Evolutionary conservation across 2,888 invertebrate genomes (phyloP).

Genomic region (Lumbricus terrestris): DNA sequence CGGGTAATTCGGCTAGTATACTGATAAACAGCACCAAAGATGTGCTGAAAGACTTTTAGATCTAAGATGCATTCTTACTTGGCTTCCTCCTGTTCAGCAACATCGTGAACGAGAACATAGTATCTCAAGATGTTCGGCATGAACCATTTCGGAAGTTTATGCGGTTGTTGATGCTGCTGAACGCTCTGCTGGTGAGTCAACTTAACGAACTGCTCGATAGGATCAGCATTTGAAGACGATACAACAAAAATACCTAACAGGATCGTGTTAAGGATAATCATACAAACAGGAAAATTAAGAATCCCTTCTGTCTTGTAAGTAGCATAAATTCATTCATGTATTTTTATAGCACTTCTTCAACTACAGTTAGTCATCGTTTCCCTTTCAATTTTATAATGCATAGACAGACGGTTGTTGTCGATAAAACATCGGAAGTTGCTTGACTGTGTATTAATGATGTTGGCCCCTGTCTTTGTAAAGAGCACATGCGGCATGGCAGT

Average conservation of each 20-base stretch:
- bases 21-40: background rate
- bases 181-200: slow-evolving; percentile 72
- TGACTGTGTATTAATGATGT: no score
- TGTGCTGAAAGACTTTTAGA: background rate
- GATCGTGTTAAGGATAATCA: slow-evolving; percentile 33
- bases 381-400: background rate
- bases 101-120: slow-evolving; percentile 86
- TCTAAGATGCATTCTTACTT: slow-evolving; percentile 65
- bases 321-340: no score
- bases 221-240: slow-evolving; percentile 65
- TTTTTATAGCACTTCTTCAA: no score
- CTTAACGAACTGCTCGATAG: slow-evolving; percentile 77
- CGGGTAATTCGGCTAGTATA: no score
- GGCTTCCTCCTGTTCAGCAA: slow-evolving; percentile 68
- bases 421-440: background rate
- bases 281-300: background rate
- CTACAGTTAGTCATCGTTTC: background rate
- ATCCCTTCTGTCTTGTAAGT: no score
- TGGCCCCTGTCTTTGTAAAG: no score
- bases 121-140: slow-evolving; percentile 74
- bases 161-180: slow-evolving; percentile 60
- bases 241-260: slow-evolving; percentile 64
- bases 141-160: slow-evolving; percentile 61
- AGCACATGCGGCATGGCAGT: no score
- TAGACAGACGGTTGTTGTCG: background rate